Conservation (phyloP, 2,888 invertebrate genomes). For the Leucania comma region DNA sequence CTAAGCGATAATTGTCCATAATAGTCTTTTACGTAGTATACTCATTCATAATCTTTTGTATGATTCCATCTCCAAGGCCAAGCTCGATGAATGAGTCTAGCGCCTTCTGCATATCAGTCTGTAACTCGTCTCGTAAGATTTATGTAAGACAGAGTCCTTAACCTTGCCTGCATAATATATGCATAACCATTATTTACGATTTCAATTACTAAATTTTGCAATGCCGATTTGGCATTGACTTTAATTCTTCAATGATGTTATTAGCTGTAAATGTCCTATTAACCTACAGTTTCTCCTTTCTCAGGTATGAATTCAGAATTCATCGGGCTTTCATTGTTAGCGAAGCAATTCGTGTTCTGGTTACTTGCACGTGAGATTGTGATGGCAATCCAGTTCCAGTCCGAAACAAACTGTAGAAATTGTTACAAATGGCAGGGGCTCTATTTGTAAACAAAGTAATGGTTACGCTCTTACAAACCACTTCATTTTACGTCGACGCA, state of each 20-base stretch:
- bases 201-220: constrained; percentile 20
- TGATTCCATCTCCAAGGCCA: constrained; percentile 10
- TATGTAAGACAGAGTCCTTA: constrained; percentile 43
- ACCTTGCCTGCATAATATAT: constrained; percentile 42
- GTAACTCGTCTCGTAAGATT: constrained; percentile 35
- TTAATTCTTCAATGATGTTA: constrained; percentile 30
- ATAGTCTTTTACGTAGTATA: neutral
- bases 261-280: neutral
- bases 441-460: constrained; percentile 45
- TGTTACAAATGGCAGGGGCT: constrained; percentile 23
- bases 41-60: constrained; percentile 16
- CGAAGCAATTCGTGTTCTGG: neutral
- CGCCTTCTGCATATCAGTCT: constrained; percentile 21
- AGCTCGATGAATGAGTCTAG: constrained; percentile 26
- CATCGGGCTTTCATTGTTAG: neutral
- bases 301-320: neutral
- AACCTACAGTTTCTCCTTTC: neutral
- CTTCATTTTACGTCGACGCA: constrained; percentile 22
- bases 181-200: constrained; percentile 29
- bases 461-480: constrained; percentile 26
- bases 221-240: constrained; percentile 49
- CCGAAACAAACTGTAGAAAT: constrained; percentile 11
- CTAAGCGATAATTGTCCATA: neutral
- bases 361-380: neutral
- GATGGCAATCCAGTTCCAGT: constrained; percentile 7